Evolutionary conservation across 2,797 vertebrate genomes (phyloP).

Genomic region (Oryzias dopingdopingensis): DNA sequence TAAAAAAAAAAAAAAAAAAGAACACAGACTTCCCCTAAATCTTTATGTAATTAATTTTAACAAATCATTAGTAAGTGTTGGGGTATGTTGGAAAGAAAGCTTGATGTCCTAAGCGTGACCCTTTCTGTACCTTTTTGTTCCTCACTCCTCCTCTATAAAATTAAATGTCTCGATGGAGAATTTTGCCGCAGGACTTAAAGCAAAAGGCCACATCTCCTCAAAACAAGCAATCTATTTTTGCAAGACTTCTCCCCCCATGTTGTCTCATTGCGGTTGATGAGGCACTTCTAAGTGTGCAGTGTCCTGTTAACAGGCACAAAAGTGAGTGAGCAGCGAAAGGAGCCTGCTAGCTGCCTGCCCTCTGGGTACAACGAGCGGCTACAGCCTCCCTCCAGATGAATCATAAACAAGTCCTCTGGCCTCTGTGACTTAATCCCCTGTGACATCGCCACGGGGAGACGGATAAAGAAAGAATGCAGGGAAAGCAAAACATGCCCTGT

Average conservation of each 20-base stretch:
- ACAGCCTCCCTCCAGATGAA: conserved; percentile 61
- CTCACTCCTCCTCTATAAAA: too few species aligned
- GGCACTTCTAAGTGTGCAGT: conserved; percentile 21
- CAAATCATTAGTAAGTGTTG: too few species aligned
- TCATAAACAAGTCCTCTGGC: conserved; percentile 69
- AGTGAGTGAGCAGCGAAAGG: conserved; percentile 36
- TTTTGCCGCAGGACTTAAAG: conserved; percentile 19
- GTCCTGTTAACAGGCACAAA: conserved; percentile 35
- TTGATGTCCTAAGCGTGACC: too few species aligned
- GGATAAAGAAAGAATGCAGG: conserved; percentile 36
- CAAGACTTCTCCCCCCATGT: conserved; percentile 12
- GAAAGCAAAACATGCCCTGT: conserved; percentile 59
- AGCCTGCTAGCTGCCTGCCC: conserved; percentile 52
- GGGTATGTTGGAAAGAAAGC: too few species aligned
- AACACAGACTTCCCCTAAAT: too few species aligned
- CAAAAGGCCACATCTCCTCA: conserved; percentile 12
- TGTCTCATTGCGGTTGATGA: conserved; percentile 22
- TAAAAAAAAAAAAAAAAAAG: too few species aligned
- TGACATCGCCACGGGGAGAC: conserved; percentile 68
- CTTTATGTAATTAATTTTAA: too few species aligned
- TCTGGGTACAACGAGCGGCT: conserved; percentile 51
- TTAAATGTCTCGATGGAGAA: too few species aligned
- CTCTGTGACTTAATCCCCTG: conserved; percentile 71
- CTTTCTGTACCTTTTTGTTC: too few species aligned
- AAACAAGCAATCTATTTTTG: conserved; percentile 24